Base-by-base conservation (phyloP, 2,888 invertebrate species). In the Lithophane socia region DNA sequence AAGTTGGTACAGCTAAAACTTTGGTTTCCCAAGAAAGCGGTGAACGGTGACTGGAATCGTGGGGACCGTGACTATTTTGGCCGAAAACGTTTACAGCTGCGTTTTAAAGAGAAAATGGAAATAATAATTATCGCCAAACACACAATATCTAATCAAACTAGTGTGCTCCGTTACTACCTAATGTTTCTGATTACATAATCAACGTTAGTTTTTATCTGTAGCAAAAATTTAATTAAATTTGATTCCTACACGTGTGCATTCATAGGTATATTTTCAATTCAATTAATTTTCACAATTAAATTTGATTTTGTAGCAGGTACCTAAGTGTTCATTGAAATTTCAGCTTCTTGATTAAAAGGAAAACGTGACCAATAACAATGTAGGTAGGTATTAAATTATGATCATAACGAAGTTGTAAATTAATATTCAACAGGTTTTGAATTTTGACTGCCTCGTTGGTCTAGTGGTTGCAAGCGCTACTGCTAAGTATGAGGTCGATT, bases 331-430 rank as follows among this genome's bases (percentile, higher is more conserved):
- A 69, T 63, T 47, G 42, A 18, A 70, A 65, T 73, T 73, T n/a
- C 47, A 73, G 21, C 24, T 49, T 42, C 52, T 73, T 66, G 29
- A 71, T 49, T 80, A 77, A 52, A 65, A 49, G 7, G 12, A 56
- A 61, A 81, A 81, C 73, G 56, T 83, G 56, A 83, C 44, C 29
- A 71, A 21, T 29, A 60, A 29, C 18, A 54, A 65, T 44, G 24
- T 70, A 10, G 1, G n/a, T 8, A 10, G 3, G n/a, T 8, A 18
- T 3, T 54, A 21, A 37, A 4, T 13, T 9, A n/a, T 29, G 12
- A 21, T 18, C 29, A 52, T 78, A 52, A 60, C 4, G 18, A 42
- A 12, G 3, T 52, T 29, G 52, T 60, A n/a, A 10, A 66, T 24
- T 52, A 10, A 54, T 64, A 64, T 64, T 18, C 18, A 64, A 70